Evolutionary conservation across 2,888 invertebrate species (phyloP).

Genomic region (Yponomeuta plumbellus): DNA sequence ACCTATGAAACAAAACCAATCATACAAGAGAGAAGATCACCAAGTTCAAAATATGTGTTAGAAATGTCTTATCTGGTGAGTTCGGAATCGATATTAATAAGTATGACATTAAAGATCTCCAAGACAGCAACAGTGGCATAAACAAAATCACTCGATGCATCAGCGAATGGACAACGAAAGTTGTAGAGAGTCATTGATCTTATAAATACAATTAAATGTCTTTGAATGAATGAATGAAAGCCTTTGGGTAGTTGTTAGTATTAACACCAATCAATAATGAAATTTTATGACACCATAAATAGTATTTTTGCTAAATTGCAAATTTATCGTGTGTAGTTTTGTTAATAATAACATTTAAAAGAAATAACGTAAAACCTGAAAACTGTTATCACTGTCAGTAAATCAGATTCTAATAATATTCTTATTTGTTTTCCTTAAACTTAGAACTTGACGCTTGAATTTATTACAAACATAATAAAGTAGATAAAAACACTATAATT

Average conservation of each 20-base stretch:
- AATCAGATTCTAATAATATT: no score
- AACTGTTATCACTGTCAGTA: no score
- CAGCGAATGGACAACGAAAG: constrained; percentile 31
- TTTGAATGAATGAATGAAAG: not conserved
- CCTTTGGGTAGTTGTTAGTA: not conserved
- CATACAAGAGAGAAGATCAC: not conserved
- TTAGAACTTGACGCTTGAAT: no score
- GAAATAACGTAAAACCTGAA: no score
- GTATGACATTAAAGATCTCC: not conserved
- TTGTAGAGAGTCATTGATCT: constrained; percentile 28
- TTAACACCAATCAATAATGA: constrained; percentile 7
- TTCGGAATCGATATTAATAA: not conserved
- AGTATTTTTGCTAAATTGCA: no score
- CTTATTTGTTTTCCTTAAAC: no score
- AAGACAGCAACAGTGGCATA: not conserved
- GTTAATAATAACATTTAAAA: no score
- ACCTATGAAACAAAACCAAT: not conserved
- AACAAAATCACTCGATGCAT: constrained; percentile 41
- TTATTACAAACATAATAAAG: no score
- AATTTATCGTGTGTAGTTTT: no score
- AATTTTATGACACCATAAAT: not conserved
- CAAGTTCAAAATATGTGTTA: not conserved
- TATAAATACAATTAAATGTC: constrained; percentile 21
- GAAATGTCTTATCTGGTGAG: not conserved
- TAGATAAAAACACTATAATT: no score